phyloP scores from a whole-genome alignment of 2,797 vertebrate species.

The Novumbra hubbsi region DNA sequence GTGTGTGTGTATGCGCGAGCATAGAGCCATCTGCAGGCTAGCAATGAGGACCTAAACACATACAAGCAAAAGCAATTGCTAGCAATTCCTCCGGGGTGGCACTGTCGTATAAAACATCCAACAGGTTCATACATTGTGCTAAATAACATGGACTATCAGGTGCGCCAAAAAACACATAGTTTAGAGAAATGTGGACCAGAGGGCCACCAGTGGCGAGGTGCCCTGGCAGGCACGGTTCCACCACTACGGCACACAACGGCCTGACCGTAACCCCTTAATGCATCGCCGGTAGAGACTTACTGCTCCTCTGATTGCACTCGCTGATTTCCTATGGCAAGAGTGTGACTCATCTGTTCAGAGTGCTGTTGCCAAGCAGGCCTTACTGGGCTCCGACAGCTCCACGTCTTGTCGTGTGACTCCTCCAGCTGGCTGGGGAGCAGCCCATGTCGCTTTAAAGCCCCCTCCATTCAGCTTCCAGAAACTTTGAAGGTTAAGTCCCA shows the following conservation, averaged over 20 bases:
- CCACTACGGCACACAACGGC: neutral
- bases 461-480: neutral
- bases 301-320: neutral
- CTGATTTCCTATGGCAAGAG: conserved; percentile 3
- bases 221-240: neutral
- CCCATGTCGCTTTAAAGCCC: neutral
- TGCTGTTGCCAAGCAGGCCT: neutral
- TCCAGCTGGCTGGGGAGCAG: neutral
- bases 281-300: conserved; percentile 8
- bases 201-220: neutral
- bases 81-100: neutral
- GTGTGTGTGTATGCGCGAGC: conserved; percentile 5
- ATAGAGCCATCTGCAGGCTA: conserved; percentile 3
- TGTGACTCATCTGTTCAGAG: neutral
- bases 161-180: neutral
- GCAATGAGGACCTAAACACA: neutral
- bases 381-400: neutral
- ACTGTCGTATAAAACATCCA: neutral
- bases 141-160: neutral
- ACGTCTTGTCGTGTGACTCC: neutral
- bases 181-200: neutral
- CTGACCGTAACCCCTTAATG: neutral
- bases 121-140: neutral
- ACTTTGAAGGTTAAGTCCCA: neutral
- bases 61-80: neutral